Evolutionary conservation across 2,113 vertebrate genomes (phyloP), one percentile per base, ranked within the genome.

Genomic region (Austrofundulus limnaeus): DNA sequence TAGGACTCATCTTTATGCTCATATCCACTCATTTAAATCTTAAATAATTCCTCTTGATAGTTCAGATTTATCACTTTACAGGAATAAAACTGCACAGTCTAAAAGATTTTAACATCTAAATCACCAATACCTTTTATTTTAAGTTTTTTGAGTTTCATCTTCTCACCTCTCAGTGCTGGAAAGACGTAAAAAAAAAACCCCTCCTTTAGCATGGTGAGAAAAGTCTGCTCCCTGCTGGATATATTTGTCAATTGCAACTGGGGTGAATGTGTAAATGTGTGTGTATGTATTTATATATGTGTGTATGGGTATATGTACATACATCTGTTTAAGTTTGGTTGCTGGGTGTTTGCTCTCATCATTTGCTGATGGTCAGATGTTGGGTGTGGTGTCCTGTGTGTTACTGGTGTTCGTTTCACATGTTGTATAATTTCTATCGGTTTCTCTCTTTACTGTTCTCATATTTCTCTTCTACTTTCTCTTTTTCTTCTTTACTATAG

Each of bases 181-280:
- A 24, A 15, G 13, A 17, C 54, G 16, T 17, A 58, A 38, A 51
- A 23, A 47, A n/a, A n/a, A n/a, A n/a, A n/a, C n/a, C n/a, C n/a
- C 19, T 34, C 43, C 10, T 13, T 56, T 19, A 42, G n/a, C 56
- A 64, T 54, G 72, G 61, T 72, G 72, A 76, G 87, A 80, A 81
- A 85, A 73, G 80, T 82, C 60, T 47, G 83, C 89, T 15, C 84
- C 80, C 89, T 87, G 2, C 83, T 90, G 89, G 80, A 38, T n/a
- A 3, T 16, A 6, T n/a, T 15, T 0, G 49, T 74, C n/a, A 56
- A 70, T 73, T 85, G 71, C 89, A 85, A 24, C 15, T 21, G 45
- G 73, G 72, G 78, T 69, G n/a, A n/a, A n/a, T n/a, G n/a, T n/a
- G n/a, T n/a, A n/a, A n/a, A n/a, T n/a, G n/a, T n/a, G n/a, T n/a